Percentiles rank a stretch among this genome's conserved stretches.
Conservation (phyloP, 2,888 invertebrate species). For the Acleris holmiana region DNA sequence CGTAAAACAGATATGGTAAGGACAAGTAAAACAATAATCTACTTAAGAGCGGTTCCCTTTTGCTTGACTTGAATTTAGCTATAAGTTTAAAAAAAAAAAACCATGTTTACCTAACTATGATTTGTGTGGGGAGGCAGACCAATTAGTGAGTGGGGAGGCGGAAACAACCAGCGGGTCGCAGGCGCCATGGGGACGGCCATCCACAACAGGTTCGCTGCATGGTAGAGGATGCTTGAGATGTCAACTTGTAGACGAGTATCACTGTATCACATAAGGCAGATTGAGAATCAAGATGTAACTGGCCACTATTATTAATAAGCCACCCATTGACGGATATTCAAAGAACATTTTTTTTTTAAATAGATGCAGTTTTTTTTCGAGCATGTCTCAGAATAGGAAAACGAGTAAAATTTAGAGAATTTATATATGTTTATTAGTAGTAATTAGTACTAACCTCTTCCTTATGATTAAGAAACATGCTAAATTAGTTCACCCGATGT, state of each 20-base stretch:
- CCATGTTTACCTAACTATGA: slow-evolving; percentile 7
- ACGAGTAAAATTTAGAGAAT: no score
- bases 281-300: background rate
- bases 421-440: no score
- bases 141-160: slow-evolving; percentile 75
- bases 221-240: slow-evolving; percentile 41
- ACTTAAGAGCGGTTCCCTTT: background rate
- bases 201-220: slow-evolving; percentile 80
- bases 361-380: no score
- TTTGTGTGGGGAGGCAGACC: slow-evolving; percentile 69
- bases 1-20: background rate
- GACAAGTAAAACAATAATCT: slow-evolving; percentile 8
- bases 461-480: no score
- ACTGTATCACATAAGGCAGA: slow-evolving; percentile 23
- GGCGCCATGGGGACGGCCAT: slow-evolving; percentile 70
- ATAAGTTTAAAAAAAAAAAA: background rate
- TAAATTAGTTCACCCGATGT: no score
- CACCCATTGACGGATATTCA: no score
- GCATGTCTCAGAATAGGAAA: no score
- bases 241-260: slow-evolving; percentile 19
- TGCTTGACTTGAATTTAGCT: background rate
- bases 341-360: no score
- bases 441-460: no score
- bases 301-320: background rate
- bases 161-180: slow-evolving; percentile 70